These are phyloP conservation scores for Paralichthys olivaceus DNA, from an alignment of 2,113 vertebrate genomes.

Conservation along the genomic window DNA sequence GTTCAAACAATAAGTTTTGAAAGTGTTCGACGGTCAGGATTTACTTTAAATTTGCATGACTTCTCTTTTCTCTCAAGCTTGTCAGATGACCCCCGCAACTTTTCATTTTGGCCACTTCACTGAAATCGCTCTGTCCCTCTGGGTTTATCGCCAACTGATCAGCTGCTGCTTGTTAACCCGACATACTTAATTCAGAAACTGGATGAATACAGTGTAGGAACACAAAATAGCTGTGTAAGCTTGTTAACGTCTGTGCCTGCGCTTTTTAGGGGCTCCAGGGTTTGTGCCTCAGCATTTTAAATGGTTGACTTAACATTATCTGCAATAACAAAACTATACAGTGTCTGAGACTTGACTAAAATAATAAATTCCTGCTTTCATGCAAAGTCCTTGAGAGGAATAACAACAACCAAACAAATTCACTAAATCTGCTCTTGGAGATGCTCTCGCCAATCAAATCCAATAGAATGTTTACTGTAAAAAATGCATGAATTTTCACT, in stretches of 20 bases:
- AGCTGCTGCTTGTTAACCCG: constrained; percentile 24
- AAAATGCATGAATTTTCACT: background rate
- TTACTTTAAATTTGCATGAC: background rate
- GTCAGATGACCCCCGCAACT: background rate
- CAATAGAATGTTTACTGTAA: background rate
- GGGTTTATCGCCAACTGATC: constrained; percentile 26
- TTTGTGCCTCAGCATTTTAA: constrained; percentile 25
- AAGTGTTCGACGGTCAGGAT: too few species aligned
- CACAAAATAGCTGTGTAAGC: constrained; percentile 22
- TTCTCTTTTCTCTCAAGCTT: background rate
- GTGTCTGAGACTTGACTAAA: background rate
- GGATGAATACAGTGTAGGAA: background rate
- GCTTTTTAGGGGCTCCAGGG: constrained; percentile 6
- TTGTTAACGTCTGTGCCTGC: constrained; percentile 23
- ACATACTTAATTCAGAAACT: constrained; percentile 19
- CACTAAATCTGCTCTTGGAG: background rate
- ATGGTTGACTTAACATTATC: constrained; percentile 5
- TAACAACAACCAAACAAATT: background rate
- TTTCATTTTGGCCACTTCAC: background rate
- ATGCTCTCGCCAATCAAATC: background rate
- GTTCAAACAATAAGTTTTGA: too few species aligned
- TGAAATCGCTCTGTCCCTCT: background rate
- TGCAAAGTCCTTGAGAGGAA: background rate
- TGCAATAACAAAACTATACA: background rate
- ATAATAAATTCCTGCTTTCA: background rate